Conservation (phyloP, 2,888 invertebrate species). For the Epinotia nisella region DNA sequence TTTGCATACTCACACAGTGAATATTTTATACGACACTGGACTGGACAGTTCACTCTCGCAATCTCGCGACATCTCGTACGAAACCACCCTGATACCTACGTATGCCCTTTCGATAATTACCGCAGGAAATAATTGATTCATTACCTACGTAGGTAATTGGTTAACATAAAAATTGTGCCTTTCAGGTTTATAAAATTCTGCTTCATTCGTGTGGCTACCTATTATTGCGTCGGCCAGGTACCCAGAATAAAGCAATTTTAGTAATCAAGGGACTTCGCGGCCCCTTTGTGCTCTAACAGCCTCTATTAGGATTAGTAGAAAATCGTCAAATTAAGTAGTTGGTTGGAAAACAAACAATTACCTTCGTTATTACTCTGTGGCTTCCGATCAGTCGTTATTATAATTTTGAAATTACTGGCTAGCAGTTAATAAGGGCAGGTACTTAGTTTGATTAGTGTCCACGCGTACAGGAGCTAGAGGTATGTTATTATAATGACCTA, state of each 20-base stretch:
- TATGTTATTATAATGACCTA: not conserved
- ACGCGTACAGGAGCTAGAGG: not conserved
- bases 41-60: no score
- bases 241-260: conserved; percentile 75
- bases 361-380: conserved; percentile 27
- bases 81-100: no score
- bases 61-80: no score
- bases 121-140: no score
- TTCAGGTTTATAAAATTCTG: not conserved
- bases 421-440: conserved; percentile 7
- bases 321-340: conserved; percentile 32
- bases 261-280: conserved; percentile 68
- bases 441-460: not conserved
- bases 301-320: conserved; percentile 40
- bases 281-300: conserved; percentile 53
- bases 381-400: conserved; percentile 33
- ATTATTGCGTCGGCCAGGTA: conserved; percentile 55
- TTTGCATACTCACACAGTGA: no score
- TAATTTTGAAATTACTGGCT: conserved; percentile 35
- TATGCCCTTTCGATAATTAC: no score
- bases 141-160: no score
- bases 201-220: not conserved
- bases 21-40: no score
- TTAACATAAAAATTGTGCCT: no score
- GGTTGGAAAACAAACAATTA: conserved; percentile 41